Conservation (phyloP, 2,888 invertebrate genomes). For the Papilio gigon region DNA sequence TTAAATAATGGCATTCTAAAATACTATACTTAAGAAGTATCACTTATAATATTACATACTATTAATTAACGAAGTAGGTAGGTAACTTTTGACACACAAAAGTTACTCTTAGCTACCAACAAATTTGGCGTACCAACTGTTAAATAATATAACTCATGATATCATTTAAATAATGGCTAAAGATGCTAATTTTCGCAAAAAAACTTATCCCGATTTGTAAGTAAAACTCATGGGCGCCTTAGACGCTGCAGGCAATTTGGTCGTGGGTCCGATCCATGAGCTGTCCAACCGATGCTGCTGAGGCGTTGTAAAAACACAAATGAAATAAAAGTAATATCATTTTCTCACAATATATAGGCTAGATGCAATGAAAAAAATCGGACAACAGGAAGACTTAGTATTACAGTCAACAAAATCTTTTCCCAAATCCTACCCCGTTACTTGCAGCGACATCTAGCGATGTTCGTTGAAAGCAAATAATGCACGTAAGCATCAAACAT, state of each 20-base stretch:
- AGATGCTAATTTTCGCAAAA: background rate
- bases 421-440: background rate
- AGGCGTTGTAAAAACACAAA: constrained; percentile 27
- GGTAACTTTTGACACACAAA: too few relatives aligned
- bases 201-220: constrained; percentile 21
- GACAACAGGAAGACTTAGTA: background rate
- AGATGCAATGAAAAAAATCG: background rate
- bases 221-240: constrained; percentile 30
- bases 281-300: constrained; percentile 20
- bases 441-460: constrained; percentile 8
- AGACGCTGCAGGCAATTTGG: constrained; percentile 29
- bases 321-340: constrained; percentile 7
- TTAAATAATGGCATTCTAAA: too few relatives aligned
- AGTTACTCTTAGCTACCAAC: background rate
- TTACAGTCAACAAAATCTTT: background rate
- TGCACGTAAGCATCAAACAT: background rate
- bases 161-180: background rate
- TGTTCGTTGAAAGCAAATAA: background rate
- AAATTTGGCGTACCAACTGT: background rate
- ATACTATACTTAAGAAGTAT: too few relatives aligned
- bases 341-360: background rate
- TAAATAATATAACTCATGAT: background rate
- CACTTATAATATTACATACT: background rate
- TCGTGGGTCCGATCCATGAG: constrained; percentile 26
- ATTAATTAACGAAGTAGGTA: too few relatives aligned